A percentile compares a stretch with the other conserved stretches of the same genome.
Conservation (phyloP, 2,113 vertebrate genomes). For the Cyprinus carpio region DNA sequence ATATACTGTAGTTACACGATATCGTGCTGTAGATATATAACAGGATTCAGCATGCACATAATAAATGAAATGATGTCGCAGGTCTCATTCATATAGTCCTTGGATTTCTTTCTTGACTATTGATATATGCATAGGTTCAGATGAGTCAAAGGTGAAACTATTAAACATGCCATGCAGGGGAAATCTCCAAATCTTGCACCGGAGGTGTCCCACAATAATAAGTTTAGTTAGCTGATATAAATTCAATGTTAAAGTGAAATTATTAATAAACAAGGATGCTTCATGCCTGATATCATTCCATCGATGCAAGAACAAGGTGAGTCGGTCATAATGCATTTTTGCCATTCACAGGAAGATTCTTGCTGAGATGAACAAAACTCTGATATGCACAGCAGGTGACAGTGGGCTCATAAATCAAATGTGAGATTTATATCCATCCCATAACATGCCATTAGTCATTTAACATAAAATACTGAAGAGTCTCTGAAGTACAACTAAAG, state of each 20-base stretch:
- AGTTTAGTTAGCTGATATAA: neutral
- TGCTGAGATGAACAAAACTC: slow-evolving; percentile 15
- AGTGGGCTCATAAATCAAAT: slow-evolving; percentile 14
- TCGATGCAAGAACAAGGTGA: slow-evolving; percentile 16
- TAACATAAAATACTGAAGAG: slow-evolving; percentile 45
- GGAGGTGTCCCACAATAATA: neutral
- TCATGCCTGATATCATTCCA: slow-evolving; percentile 25
- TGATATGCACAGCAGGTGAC: neutral
- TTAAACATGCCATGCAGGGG: slow-evolving; percentile 34
- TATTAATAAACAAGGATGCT: slow-evolving; percentile 2
- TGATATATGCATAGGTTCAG: neutral
- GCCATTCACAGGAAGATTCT: slow-evolving; percentile 74
- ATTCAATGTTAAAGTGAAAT: neutral
- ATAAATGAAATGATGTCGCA: neutral
- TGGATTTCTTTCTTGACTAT: neutral
- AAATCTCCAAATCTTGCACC: neutral
- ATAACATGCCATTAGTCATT: slow-evolving; percentile 43
- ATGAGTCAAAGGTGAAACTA: neutral
- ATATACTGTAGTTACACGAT: neutral
- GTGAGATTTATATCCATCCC: slow-evolving; percentile 43
- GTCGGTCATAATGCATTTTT: slow-evolving; percentile 79
- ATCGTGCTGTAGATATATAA: neutral
- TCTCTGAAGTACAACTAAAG: slow-evolving; percentile 50
- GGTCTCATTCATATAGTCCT: neutral
- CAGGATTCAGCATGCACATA: neutral